A percentile compares a stretch with the other conserved stretches of the same genome.
Conservation (phyloP, 2,888 invertebrate genomes). For the Escarpia spicata region DNA sequence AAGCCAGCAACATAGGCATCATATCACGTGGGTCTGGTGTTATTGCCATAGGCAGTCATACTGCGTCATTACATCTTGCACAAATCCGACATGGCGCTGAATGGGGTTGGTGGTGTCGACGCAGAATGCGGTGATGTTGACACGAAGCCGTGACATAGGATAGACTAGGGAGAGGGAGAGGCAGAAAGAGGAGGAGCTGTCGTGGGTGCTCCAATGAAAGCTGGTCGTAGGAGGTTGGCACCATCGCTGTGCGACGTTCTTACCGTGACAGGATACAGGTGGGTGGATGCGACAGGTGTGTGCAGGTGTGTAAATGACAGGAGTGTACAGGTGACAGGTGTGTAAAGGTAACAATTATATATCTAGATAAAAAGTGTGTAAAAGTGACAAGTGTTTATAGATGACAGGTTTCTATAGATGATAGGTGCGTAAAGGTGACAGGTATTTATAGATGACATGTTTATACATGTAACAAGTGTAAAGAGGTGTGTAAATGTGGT, state of each 20-base stretch:
- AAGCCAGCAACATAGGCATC: background rate
- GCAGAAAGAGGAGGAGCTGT: background rate
- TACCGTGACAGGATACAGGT: background rate
- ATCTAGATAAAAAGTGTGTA: too few species aligned
- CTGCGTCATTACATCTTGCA: background rate
- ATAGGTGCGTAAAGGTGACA: too few species aligned
- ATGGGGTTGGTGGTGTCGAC: background rate
- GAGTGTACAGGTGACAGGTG: too few species aligned
- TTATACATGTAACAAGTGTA: too few species aligned
- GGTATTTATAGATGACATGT: too few species aligned
- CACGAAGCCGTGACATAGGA: background rate
- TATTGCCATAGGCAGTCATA: background rate
- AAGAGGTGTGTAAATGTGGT: too few species aligned
- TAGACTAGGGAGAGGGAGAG: background rate
- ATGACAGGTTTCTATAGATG: too few species aligned
- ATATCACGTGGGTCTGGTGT: background rate
- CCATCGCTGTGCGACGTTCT: conserved; percentile 16
- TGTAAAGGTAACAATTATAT: background rate
- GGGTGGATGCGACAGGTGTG: background rate
- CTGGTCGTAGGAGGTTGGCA: background rate
- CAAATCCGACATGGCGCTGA: background rate
- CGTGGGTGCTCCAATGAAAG: background rate
- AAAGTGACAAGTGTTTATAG: too few species aligned
- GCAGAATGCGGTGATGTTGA: background rate
- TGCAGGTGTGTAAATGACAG: background rate